Percentiles rank a stretch among this genome's conserved stretches.
These are phyloP conservation scores for Tenualosa ilisha DNA, from an alignment of 2,797 vertebrate species.

Conservation along the genomic window DNA sequence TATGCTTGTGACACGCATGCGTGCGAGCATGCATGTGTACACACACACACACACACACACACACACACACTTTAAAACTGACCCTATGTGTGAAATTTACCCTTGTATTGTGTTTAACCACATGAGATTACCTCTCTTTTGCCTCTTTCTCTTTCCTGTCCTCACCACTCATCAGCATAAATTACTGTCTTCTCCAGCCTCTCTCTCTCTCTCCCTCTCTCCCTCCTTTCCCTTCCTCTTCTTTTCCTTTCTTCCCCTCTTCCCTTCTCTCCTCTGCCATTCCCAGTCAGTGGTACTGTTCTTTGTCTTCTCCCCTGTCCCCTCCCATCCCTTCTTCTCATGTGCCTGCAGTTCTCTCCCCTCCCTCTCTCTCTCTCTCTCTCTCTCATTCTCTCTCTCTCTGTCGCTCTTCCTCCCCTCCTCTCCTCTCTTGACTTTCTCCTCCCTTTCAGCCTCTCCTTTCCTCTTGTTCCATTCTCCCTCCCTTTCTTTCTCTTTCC, in stretches of 20 bases:
- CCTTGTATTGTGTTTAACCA: no score
- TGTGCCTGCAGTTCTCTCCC: background rate
- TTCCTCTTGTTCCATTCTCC: no score
- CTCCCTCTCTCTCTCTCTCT: background rate
- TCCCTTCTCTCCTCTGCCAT: background rate
- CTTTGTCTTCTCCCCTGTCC: background rate
- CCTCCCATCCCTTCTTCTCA: background rate
- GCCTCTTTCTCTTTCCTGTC: background rate
- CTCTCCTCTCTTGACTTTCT: background rate
- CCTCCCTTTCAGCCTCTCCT: background rate
- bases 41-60: slow-evolving; percentile 10
- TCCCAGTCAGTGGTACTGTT: background rate
- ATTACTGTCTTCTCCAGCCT: background rate
- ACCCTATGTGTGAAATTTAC: no score
- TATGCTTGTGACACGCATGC: background rate
- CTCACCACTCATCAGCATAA: background rate
- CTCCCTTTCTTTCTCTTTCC: background rate
- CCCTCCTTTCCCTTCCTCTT: background rate
- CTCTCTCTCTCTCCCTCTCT: background rate
- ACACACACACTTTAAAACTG: background rate
- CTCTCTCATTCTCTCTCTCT: background rate
- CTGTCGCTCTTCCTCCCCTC: background rate
- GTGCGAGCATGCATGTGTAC: background rate
- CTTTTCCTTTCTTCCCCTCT: background rate
- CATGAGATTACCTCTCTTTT: background rate